A percentile compares a stretch with the other conserved stretches of the same genome.
These are phyloP conservation scores for Eremophila alpestris DNA, from an alignment of 2,797 vertebrate species.

Conservation along the genomic window DNA sequence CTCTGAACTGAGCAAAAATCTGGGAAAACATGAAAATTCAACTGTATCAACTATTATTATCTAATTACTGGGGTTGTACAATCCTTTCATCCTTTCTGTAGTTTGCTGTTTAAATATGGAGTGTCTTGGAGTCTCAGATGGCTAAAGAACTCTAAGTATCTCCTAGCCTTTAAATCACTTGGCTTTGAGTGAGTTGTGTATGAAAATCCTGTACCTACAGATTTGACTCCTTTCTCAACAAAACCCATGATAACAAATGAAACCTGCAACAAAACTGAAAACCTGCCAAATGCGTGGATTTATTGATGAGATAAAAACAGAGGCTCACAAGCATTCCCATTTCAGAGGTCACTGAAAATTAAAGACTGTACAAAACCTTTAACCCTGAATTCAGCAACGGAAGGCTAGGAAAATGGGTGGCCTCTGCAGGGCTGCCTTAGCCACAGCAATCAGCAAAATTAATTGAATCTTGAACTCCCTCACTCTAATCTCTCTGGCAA, in stretches of 20 bases:
- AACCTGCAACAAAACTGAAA: background rate
- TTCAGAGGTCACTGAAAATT: background rate
- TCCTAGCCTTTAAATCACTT: background rate
- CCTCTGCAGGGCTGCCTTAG: background rate
- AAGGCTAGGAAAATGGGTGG: background rate
- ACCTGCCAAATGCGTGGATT: background rate
- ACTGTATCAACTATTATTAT: background rate
- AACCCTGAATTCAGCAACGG: background rate
- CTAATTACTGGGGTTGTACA: background rate
- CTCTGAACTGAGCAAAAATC: background rate
- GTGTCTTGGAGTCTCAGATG: background rate
- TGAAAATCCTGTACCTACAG: background rate
- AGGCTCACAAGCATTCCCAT: background rate
- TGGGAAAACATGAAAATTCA: background rate
- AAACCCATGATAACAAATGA: accelerated
- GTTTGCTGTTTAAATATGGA: background rate
- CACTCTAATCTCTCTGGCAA: background rate
- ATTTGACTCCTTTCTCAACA: background rate
- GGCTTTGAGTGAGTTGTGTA: background rate
- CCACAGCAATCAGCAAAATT: background rate
- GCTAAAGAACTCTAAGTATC: background rate
- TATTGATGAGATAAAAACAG: background rate
- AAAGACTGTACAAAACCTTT: background rate
- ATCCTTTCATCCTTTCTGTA: background rate
- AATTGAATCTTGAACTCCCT: background rate